Conservation (phyloP, 2,888 invertebrate genomes). For the Priapulus caudatus region DNA sequence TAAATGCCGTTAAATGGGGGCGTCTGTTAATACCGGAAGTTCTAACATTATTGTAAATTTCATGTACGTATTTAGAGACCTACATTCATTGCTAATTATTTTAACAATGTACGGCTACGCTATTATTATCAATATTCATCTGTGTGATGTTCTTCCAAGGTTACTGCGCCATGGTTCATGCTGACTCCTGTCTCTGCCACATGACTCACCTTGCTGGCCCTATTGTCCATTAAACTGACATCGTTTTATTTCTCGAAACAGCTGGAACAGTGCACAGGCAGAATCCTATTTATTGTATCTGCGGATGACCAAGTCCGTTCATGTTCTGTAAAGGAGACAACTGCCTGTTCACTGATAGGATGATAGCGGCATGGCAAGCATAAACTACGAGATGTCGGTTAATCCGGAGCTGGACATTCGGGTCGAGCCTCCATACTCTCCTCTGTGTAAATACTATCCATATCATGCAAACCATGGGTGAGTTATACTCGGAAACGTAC, state of each 20-base stretch:
- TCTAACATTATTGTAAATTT: no score
- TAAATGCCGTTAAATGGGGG: no score
- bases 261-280: conserved; percentile 9
- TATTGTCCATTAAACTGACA: no score
- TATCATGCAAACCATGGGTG: not conserved
- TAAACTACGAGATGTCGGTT: conserved; percentile 6
- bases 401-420: conserved; percentile 29
- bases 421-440: conserved; percentile 28
- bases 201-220: not conserved
- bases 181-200: not conserved
- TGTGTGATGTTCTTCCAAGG: no score
- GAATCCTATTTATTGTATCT: conserved; percentile 2
- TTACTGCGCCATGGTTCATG: not conserved
- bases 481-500: no score
- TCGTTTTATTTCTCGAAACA: no score
- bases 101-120: no score
- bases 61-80: no score
- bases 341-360: conserved; percentile 5
- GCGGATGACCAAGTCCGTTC: conserved; percentile 8
- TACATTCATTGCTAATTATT: no score
- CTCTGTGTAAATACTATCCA: conserved; percentile 15
- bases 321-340: not conserved
- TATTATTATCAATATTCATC: no score
- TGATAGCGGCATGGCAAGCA: not conserved
- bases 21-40: no score